Conservation (phyloP, 2,888 invertebrate species). For the Linyphia triangularis region DNA sequence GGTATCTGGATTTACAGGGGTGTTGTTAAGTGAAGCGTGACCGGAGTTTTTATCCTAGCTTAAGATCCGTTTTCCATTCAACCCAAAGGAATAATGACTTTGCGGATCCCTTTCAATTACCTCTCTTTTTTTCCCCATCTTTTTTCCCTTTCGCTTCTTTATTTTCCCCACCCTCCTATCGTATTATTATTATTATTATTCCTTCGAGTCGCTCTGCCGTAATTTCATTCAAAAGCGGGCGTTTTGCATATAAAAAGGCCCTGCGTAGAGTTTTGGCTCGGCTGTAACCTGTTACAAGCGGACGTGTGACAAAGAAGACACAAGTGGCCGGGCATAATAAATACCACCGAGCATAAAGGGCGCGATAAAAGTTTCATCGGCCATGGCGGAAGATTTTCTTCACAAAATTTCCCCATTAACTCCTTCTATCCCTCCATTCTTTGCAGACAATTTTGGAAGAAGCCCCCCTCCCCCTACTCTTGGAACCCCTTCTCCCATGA, state of each 20-base stretch:
- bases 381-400: constrained; percentile 49
- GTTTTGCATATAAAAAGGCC: constrained; percentile 71
- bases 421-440: constrained; percentile 19
- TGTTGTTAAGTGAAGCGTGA: constrained; percentile 61
- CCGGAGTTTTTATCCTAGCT: constrained; percentile 52
- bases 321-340: constrained; percentile 67
- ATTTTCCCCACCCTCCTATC: neutral
- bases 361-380: constrained; percentile 65
- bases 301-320: constrained; percentile 54
- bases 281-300: constrained; percentile 67
- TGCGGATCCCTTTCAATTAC: constrained; percentile 64
- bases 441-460: neutral
- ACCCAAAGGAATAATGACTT: constrained; percentile 54
- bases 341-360: constrained; percentile 52
- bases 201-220: constrained; percentile 21
- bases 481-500: constrained; percentile 14
- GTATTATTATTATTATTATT: constrained; percentile 55
- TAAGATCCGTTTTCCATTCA: constrained; percentile 31
- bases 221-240: constrained; percentile 65
- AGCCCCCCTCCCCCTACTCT: neutral
- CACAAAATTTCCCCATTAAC: constrained; percentile 67
- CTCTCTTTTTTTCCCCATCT: constrained; percentile 23
- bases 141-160: constrained; percentile 1
- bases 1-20: constrained; percentile 29
- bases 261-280: constrained; percentile 56